Base-by-base conservation (phyloP, 2,797 vertebrate genomes). In the Propithecus deckenii region DNA sequence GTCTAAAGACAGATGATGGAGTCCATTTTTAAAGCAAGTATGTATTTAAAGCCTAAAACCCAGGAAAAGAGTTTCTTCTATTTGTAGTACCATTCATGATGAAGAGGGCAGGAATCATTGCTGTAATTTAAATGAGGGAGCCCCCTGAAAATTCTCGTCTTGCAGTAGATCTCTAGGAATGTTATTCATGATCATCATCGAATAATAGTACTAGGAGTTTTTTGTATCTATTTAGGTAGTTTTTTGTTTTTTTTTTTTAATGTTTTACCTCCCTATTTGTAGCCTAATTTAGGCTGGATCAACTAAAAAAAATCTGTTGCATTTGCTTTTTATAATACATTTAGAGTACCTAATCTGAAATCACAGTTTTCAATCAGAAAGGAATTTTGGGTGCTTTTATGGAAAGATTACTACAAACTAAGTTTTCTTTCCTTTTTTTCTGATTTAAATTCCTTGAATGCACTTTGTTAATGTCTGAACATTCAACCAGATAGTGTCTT, bases 311-410 rank as follows among this genome's bases (percentile, higher is more conserved):
- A 92, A 75, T 79, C 65, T 86, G 86, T 93, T 97, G 25, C 12
- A 59, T 97, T 98, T 97, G 96, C 95, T 89, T 95, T 95, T 90
- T 94, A 63, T 89, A 75, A 41, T 92, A 71, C 63, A 6, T 83
- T 97, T 95, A 92, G 92, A 96, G 78, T 17, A 95, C 94, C 87
- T 94, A 52, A 96, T 95, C 90, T 78, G 57, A 96, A 98, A 94
- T 57, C 55, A n/a, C 30, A 59, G 13, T 94, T 97, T 98, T 95
- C 95, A 95, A n/a, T 98, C 95, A 86, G 95, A 89, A 97, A 91
- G 85, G 96, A 93, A 67, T 98, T 97, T 67, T 10, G 75, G n/a
- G 59, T 80, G 74, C 84, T 96, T 97, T 97, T 95, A 52, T 86
- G 59, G 94, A 80, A 79, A 96, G 96, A 97, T 95, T 38, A 78